phyloP scores from a whole-genome alignment of 2,888 invertebrate genomes.

The Drosophila seclusa region DNA sequence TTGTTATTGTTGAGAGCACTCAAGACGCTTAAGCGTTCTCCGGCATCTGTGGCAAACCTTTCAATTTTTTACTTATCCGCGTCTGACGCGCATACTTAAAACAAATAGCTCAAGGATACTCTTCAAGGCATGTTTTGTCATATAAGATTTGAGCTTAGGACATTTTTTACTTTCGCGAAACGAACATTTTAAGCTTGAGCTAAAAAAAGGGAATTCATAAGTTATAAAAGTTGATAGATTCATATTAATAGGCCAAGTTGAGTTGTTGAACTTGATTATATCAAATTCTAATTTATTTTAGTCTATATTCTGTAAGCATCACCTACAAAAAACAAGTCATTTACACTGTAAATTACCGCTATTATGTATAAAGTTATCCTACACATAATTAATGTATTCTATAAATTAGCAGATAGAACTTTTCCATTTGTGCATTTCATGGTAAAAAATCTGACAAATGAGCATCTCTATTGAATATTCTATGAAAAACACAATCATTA shows the following conservation, averaged over 20 bases:
- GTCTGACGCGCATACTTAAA: slow-evolving; percentile 4
- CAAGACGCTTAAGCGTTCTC: slow-evolving; percentile 18
- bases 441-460: no score
- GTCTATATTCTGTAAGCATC: background rate
- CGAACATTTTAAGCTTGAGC: background rate
- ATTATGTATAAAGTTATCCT: background rate
- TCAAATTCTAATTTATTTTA: background rate
- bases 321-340: background rate
- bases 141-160: slow-evolving; percentile 25
- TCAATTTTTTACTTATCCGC: slow-evolving; percentile 5
- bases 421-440: background rate
- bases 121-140: slow-evolving; percentile 33
- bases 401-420: background rate
- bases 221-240: background rate
- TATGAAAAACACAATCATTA: background rate
- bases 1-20: slow-evolving; percentile 12
- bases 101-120: slow-evolving; percentile 59
- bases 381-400: background rate
- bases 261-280: background rate
- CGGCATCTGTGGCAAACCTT: slow-evolving; percentile 14
- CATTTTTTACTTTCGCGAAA: background rate
- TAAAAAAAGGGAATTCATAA: no score
- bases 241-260: background rate
- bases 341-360: background rate
- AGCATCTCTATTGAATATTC: background rate